Percentiles rank a stretch among this genome's conserved stretches.
Conservation (phyloP, 1,140 invertebrate species). For the Bicyclus anynana region DNA sequence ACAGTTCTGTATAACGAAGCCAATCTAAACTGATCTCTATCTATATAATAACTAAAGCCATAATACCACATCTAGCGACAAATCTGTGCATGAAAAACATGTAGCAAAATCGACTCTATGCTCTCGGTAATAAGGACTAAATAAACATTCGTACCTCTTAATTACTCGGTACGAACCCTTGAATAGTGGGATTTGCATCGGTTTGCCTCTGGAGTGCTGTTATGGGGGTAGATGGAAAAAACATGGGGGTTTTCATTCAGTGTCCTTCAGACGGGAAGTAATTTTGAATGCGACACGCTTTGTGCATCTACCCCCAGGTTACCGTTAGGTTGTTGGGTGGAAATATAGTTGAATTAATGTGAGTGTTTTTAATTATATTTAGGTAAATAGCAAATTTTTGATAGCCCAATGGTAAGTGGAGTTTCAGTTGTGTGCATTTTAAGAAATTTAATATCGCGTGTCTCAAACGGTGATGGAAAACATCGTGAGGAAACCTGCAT, state of each 20-base stretch:
- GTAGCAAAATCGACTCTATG: not conserved
- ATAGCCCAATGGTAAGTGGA: too few relatives aligned
- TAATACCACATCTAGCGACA: not conserved
- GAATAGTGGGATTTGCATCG: not conserved
- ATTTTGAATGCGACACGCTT: not conserved
- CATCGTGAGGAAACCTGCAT: too few relatives aligned
- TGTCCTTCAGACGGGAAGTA: conserved; percentile 4
- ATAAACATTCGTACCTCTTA: not conserved
- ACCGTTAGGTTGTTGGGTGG: not conserved
- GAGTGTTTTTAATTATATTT: not conserved
- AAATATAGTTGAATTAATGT: not conserved
- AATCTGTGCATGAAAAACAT: not conserved
- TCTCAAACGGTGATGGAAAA: too few relatives aligned
- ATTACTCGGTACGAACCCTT: not conserved
- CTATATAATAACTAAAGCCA: not conserved
- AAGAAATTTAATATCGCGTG: too few relatives aligned
- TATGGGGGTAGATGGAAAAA: not conserved
- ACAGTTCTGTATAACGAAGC: not conserved
- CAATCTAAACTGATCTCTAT: not conserved
- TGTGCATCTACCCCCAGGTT: not conserved
- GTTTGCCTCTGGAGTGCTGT: not conserved
- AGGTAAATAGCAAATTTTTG: too few relatives aligned
- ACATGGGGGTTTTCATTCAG: too few relatives aligned
- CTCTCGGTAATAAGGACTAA: not conserved
- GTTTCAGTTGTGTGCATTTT: too few relatives aligned